A percentile compares a stretch with the other conserved stretches of the same genome.
Conservation (phyloP, 2,113 vertebrate genomes). For the Plecturocebus donacophilus region DNA sequence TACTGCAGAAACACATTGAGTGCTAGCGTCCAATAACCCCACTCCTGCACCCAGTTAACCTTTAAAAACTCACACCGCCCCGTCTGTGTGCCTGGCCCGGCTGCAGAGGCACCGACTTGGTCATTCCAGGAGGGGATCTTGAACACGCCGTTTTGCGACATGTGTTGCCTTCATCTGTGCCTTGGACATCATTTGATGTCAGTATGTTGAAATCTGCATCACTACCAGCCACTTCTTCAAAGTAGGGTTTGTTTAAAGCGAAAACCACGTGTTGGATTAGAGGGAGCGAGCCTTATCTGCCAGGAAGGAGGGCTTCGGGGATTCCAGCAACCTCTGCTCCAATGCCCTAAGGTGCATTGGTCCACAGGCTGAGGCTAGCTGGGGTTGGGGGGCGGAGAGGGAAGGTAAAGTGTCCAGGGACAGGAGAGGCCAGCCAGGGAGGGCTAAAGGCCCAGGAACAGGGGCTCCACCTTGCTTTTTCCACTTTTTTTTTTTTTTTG, state of each 20-base stretch:
- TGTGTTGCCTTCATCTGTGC: not conserved
- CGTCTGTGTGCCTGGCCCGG: fast-evolving
- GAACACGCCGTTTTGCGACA: not conserved
- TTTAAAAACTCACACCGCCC: not conserved
- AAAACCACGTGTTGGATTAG: not conserved
- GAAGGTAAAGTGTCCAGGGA: not conserved
- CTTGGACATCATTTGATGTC: not conserved
- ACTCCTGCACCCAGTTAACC: not conserved
- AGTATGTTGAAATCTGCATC: not conserved
- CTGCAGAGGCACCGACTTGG: fast-evolving
- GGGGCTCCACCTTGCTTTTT: not conserved
- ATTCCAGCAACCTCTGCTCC: too few species aligned
- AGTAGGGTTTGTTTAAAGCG: not conserved
- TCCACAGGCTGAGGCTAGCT: not conserved
- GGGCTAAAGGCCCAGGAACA: fast-evolving
- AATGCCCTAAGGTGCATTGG: not conserved
- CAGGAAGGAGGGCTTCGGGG: not conserved
- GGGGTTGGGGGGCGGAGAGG: not conserved
- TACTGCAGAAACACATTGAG: not conserved
- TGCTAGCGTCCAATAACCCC: not conserved
- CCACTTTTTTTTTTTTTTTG: too few species aligned
- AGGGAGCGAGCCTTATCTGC: not conserved
- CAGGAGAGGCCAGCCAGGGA: not conserved
- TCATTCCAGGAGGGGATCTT: not conserved
- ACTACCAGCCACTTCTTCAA: not conserved